These are phyloP conservation scores for Fregata magnificens DNA, from an alignment of 2,113 vertebrate genomes.

Conservation along the genomic window DNA sequence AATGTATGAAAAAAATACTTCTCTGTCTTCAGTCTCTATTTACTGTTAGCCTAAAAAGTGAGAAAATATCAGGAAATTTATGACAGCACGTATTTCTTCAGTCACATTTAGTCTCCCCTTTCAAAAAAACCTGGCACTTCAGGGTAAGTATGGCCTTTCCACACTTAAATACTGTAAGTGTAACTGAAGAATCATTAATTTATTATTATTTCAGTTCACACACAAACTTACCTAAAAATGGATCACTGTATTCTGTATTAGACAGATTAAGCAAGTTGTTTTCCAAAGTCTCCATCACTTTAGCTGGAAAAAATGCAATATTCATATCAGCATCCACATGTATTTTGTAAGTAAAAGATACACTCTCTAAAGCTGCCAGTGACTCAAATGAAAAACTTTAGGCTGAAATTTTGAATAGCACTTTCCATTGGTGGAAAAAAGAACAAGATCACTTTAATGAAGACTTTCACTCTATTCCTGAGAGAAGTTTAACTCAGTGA, in stretches of 20 bases:
- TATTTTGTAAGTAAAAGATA: background rate
- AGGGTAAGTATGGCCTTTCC: background rate
- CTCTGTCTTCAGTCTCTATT: background rate
- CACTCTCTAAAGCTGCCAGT: background rate
- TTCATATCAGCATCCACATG: background rate
- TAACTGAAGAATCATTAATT: background rate
- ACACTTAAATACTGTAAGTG: background rate
- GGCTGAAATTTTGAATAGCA: background rate
- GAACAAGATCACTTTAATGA: background rate
- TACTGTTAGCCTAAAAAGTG: background rate
- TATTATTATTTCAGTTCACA: background rate
- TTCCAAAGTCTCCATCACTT: conserved; percentile 66
- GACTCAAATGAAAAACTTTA: background rate
- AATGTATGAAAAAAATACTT: background rate
- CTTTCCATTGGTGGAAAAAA: background rate
- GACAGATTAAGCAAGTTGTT: conserved; percentile 73
- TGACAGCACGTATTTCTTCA: background rate
- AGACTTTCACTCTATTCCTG: background rate
- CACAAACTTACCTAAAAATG: conserved; percentile 75
- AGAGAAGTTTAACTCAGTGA: background rate
- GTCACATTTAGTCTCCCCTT: background rate
- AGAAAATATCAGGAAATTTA: background rate
- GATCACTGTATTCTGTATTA: conserved; percentile 70
- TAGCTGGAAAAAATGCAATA: conserved; percentile 56
- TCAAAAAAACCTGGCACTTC: background rate